These are phyloP conservation scores for Zaprionus lachaisei DNA, from an alignment of 1,140 invertebrate species.

Conservation along the genomic window DNA sequence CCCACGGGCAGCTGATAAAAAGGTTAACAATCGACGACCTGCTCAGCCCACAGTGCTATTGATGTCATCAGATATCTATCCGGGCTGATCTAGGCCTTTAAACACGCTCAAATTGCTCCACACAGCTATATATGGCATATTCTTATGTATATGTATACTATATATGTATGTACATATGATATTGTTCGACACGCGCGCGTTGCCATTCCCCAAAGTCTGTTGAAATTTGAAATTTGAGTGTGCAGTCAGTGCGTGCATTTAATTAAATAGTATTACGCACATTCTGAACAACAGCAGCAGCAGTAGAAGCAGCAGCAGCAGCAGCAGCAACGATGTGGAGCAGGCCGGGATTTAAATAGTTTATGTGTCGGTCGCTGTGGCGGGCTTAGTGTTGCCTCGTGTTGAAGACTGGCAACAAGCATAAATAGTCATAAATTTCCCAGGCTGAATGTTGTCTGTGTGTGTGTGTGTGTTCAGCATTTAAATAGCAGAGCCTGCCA, in stretches of 20 bases:
- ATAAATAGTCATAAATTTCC: conserved; percentile 46
- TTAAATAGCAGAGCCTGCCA: background rate
- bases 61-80: conserved; percentile 24
- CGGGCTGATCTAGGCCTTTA: background rate
- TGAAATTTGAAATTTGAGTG: conserved; percentile 33
- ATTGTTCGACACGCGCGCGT: background rate
- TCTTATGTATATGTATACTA: background rate
- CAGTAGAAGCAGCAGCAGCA: background rate
- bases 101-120: background rate
- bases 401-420: conserved; percentile 35
- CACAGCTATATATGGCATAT: background rate
- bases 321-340: background rate
- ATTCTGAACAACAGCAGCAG: conserved; percentile 8
- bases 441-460: conserved; percentile 18
- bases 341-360: conserved; percentile 33
- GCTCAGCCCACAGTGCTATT: background rate
- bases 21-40: conserved; percentile 18
- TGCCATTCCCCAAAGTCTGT: background rate
- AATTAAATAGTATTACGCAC: conserved; percentile 47
- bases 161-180: background rate
- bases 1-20: conserved; percentile 24
- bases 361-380: conserved; percentile 22
- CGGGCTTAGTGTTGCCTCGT: conserved; percentile 18
- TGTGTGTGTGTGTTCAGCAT: background rate
- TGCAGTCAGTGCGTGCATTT: conserved; percentile 42